A percentile compares a stretch with the other conserved stretches of the same genome.
These are phyloP conservation scores for Hypotaenidia philippensis DNA, from an alignment of 2,797 vertebrate genomes.

Conservation along the genomic window DNA sequence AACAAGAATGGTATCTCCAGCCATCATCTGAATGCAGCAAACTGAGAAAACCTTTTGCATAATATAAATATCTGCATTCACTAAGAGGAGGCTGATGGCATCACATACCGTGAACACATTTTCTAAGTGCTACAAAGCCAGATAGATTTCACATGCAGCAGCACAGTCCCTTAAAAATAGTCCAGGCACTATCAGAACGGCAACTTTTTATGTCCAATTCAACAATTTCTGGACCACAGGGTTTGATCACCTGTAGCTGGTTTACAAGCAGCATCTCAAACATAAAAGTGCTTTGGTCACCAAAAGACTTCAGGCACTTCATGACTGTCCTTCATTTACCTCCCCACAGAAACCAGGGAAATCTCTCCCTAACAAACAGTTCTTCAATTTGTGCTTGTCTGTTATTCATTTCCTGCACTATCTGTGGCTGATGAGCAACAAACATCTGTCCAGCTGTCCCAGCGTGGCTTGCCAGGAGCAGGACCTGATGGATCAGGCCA, in stretches of 20 bases:
- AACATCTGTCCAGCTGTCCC: neutral
- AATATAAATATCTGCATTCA: slow-evolving; percentile 44
- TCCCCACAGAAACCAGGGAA: neutral
- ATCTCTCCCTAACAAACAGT: neutral
- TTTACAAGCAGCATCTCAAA: neutral
- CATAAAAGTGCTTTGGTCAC: neutral
- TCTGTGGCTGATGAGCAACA: neutral
- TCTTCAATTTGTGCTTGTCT: neutral
- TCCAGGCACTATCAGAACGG: neutral
- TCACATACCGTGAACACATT: slow-evolving; percentile 43
- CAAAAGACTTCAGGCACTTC: neutral
- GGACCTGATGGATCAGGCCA: neutral
- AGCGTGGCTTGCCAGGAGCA: accelerated
- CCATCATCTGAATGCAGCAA: slow-evolving; percentile 29
- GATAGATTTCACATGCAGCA: neutral
- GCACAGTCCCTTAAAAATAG: neutral
- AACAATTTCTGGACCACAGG: neutral
- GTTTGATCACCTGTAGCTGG: neutral
- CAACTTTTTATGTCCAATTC: neutral
- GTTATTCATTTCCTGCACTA: neutral
- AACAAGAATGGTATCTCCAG: slow-evolving; percentile 20
- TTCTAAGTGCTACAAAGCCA: slow-evolving; percentile 24
- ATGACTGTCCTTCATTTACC: neutral
- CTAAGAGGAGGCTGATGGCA: slow-evolving; percentile 19
- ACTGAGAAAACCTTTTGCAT: slow-evolving; percentile 41